phyloP scores from a whole-genome alignment of 2,113 vertebrate species.

The Psittacus erithacus region DNA sequence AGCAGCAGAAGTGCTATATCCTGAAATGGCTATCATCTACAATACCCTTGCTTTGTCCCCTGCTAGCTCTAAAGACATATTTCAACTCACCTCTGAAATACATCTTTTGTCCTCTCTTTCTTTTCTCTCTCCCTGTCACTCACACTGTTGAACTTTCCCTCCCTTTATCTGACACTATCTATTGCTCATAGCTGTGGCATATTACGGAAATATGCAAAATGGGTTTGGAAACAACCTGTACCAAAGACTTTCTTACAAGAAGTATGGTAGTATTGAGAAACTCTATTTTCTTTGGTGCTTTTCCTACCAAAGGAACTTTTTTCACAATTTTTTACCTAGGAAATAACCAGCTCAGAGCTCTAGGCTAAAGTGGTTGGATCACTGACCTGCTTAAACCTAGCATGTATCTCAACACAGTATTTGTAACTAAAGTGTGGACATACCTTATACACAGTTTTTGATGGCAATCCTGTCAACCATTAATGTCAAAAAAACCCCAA shows the following conservation, averaged over 20 bases:
- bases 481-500: neutral
- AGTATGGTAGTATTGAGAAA: neutral
- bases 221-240: neutral
- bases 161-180: neutral
- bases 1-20: neutral
- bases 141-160: neutral
- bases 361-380: neutral
- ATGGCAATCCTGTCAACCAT: constrained; percentile 11
- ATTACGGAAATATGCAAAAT: neutral
- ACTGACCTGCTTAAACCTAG: neutral
- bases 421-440: neutral
- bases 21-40: neutral
- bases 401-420: neutral
- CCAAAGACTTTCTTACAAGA: neutral
- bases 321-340: neutral
- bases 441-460: neutral
- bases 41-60: neutral
- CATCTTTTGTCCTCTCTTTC: neutral
- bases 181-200: neutral
- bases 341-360: neutral
- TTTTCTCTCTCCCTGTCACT: neutral
- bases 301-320: neutral
- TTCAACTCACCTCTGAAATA: neutral
- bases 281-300: neutral
- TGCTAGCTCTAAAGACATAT: neutral